Conservation (phyloP, 2,888 invertebrate genomes). For the Lacanobia wlatinum region DNA sequence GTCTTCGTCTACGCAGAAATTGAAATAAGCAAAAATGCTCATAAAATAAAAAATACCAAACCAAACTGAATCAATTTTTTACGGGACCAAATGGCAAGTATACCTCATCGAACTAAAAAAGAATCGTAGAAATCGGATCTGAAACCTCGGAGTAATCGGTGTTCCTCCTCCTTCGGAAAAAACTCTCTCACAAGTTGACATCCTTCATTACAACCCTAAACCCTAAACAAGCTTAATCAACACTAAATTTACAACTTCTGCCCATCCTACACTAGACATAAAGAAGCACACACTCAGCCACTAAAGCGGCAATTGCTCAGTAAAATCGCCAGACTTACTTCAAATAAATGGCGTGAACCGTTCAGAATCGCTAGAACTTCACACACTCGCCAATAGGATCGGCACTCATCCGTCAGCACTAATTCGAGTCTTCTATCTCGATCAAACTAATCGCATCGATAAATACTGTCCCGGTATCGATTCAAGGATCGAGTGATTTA, state of each 20-base stretch:
- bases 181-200: too few species aligned
- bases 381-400: conserved; percentile 68
- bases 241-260: conserved; percentile 28
- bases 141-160: too few species aligned
- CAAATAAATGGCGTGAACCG: conserved; percentile 60
- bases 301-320: conserved; percentile 63
- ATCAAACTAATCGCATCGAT: conserved; percentile 83
- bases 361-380: conserved; percentile 62
- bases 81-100: too few species aligned
- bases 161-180: too few species aligned
- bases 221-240: conserved; percentile 14
- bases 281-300: conserved; percentile 31
- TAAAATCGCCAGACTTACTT: conserved; percentile 60
- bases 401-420: conserved; percentile 80
- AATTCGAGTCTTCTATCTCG: conserved; percentile 81
- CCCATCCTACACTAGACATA: conserved; percentile 5
- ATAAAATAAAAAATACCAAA: too few species aligned
- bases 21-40: too few species aligned
- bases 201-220: not conserved
- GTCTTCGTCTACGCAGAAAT: too few species aligned
- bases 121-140: too few species aligned
- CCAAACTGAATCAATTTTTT: too few species aligned
- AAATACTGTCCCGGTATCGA: conserved; percentile 78
- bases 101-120: too few species aligned
- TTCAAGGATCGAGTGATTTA: conserved; percentile 76